Base-by-base conservation (phyloP, 2,113 vertebrate species). In the Alethe castanea region DNA sequence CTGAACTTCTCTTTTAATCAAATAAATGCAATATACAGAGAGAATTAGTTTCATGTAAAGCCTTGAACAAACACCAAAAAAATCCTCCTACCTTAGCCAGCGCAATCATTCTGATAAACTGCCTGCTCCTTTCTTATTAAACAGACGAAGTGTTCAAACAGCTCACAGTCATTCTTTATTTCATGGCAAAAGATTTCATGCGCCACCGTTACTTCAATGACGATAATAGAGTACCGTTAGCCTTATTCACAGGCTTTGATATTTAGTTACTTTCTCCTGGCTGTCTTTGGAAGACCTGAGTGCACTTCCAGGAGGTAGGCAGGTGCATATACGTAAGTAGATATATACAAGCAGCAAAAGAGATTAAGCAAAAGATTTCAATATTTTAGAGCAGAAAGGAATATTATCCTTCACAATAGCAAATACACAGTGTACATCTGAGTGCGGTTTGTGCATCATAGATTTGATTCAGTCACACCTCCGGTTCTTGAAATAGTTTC, bases 11-110 rank as follows among this genome's bases (percentile, higher is more conserved):
- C 71, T 89, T 95, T 90, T 89, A 95, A 91, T 91, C 85, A 94
- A 93, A 88, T 67, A 94, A 66, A 96, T 64, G 73, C 42, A 89
- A 89, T 88, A 94, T 29, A 94, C 22, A 91, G 54, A 92, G 40
- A 94, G 44, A 97, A 94, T 31, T 96, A 78, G 71, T 35, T 94
- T 54, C 81, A 64, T 17, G 20, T 36, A 83, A 53, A 95, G 36
- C 23, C 61, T 26, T 79, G 50, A 93, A 78, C 61, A 90, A 89
- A 95, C 64, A 91, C 14, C 24, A 42, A 72, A 91, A 89, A 92
- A 69, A 56, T 38, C 59, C 29, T 84, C 16, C 74, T 74, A n/a
- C 36, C 15, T 25, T 60, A 78, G 36, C 11, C 19, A 4, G 6
- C 16, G 18, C 65, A 95, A 94, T 95, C 57, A 80, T 52, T 86